Percentiles rank a stretch among this genome's conserved stretches.
Conservation (phyloP, 2,797 vertebrate genomes). For the Cryptoprocta ferox region DNA sequence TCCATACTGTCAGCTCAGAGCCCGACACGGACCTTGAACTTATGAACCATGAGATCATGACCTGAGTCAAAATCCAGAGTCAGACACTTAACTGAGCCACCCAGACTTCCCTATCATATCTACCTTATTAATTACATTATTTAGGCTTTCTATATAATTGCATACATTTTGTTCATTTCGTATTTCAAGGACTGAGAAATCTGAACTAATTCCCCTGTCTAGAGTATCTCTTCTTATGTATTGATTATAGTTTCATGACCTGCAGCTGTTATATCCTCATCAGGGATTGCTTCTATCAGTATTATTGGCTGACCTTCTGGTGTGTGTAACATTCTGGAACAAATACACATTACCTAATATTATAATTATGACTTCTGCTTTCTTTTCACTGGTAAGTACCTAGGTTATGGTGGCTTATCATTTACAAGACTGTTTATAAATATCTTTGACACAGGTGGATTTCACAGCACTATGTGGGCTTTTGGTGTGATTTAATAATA, state of each 20-base stretch:
- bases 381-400: neutral
- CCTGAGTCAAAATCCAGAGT: too few species aligned
- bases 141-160: neutral
- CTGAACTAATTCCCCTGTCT: neutral
- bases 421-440: neutral
- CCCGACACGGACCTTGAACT: too few species aligned
- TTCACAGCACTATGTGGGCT: neutral
- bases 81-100: too few species aligned
- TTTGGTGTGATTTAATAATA: neutral
- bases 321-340: neutral
- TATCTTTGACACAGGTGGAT: neutral
- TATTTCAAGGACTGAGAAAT: neutral
- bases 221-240: neutral
- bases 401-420: neutral
- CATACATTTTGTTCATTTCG: neutral
- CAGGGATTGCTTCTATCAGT: neutral
- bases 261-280: neutral
- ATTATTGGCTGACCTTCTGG: neutral
- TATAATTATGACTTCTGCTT: neutral
- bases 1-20: too few species aligned
- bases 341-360: neutral
- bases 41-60: too few species aligned
- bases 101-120: neutral
- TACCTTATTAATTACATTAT: neutral
- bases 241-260: neutral